phyloP scores from a whole-genome alignment of 2,888 invertebrate genomes.

The Selenia dentaria region DNA sequence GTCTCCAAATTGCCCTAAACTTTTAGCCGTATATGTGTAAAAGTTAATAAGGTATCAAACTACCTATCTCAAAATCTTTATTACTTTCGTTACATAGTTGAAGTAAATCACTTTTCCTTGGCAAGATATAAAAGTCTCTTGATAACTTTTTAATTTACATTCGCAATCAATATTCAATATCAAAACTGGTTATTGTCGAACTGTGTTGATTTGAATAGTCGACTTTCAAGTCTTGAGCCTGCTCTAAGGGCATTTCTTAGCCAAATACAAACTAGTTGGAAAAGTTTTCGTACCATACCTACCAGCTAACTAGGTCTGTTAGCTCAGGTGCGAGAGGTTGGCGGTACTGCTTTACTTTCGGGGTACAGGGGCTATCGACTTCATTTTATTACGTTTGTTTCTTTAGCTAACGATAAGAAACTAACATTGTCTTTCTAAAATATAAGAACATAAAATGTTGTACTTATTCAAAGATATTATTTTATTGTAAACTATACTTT shows the following conservation, averaged over 20 bases:
- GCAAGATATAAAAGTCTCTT: too few species aligned
- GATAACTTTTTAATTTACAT: constrained; percentile 12
- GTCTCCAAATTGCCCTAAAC: too few species aligned
- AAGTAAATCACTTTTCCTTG: too few species aligned
- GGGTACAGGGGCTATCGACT: constrained; percentile 9
- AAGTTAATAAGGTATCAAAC: too few species aligned
- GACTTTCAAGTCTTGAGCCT: constrained; percentile 12
- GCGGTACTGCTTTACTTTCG: constrained; percentile 10
- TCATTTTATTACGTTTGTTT: constrained; percentile 9
- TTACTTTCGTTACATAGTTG: too few species aligned
- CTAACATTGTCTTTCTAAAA: too few species aligned
- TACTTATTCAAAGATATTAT: too few species aligned
- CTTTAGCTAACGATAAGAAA: too few species aligned
- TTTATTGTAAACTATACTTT: too few species aligned
- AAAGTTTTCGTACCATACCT: constrained; percentile 5
- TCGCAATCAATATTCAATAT: constrained; percentile 1
- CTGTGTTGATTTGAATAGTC: constrained; percentile 15
- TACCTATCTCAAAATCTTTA: too few species aligned
- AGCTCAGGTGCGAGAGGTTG: constrained; percentile 11
- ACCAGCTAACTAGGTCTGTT: constrained; percentile 8
- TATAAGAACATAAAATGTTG: too few species aligned
- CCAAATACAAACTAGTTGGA: constrained; percentile 13
- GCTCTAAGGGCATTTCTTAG: constrained; percentile 18
- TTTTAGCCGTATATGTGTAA: too few species aligned
- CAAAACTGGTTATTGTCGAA: constrained; percentile 3